Percentiles rank a stretch among this genome's conserved stretches.
phyloP scores from a whole-genome alignment of 37 sponge, comb jelly and placozoan genomes.

The Ianthella basta region DNA sequence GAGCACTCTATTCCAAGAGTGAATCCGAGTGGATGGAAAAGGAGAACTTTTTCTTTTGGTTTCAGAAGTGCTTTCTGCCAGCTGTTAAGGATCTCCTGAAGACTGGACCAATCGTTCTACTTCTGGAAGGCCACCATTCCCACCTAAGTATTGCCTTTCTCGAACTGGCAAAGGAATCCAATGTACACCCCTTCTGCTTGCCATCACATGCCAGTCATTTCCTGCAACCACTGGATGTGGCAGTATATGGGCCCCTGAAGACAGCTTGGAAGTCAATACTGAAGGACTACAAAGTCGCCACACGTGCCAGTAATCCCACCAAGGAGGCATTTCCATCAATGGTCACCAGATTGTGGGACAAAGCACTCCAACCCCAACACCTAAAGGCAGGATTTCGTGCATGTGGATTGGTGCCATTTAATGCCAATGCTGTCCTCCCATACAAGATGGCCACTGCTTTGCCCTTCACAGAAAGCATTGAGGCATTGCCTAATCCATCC shows the following conservation, averaged over 20 bases:
- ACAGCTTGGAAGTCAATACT: conserved; percentile 22
- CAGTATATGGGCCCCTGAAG: conserved; percentile 30
- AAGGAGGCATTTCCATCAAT: conserved; percentile 28
- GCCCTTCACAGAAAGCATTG: background rate
- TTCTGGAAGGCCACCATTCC: conserved; percentile 10
- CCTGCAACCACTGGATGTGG: conserved; percentile 45
- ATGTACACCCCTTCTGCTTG: background rate
- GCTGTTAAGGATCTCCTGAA: background rate
- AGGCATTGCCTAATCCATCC: too few species aligned
- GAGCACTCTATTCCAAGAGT: conserved; percentile 25
- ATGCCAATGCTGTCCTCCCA: background rate
- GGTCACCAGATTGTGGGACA: background rate
- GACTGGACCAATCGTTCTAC: background rate
- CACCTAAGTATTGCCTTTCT: background rate
- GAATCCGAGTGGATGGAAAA: conserved; percentile 42
- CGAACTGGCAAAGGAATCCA: background rate
- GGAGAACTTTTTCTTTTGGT: conserved; percentile 31
- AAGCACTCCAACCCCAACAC: conserved; percentile 20
- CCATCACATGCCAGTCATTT: background rate
- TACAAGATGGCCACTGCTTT: background rate
- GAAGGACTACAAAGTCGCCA: conserved; percentile 5
- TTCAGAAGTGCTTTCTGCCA: conserved; percentile 27
- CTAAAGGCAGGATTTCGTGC: conserved; percentile 22
- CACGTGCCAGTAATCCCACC: background rate
- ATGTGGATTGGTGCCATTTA: conserved; percentile 30